A percentile compares a stretch with the other conserved stretches of the same genome.
phyloP scores from a whole-genome alignment of 2,113 vertebrate genomes.

The Ophiodon elongatus region DNA sequence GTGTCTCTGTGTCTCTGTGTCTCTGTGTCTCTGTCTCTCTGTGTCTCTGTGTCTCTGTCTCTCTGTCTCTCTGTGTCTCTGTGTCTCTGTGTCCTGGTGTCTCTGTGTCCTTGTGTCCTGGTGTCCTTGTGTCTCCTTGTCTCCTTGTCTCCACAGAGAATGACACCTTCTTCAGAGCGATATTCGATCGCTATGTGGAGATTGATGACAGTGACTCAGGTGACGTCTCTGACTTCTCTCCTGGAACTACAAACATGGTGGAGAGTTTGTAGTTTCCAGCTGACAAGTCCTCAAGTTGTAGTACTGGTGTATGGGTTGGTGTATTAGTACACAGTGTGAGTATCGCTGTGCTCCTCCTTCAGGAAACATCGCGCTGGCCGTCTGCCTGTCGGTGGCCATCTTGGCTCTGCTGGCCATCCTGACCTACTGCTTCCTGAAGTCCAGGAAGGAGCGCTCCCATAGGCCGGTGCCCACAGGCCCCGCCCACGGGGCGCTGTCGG shows the following conservation, averaged over 20 bases:
- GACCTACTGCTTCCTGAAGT: slow-evolving; percentile 88
- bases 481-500: slow-evolving; percentile 77
- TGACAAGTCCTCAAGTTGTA: neutral
- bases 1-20: no score
- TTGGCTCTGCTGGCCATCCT: slow-evolving; percentile 86
- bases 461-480: slow-evolving; percentile 73
- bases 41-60: neutral
- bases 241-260: neutral
- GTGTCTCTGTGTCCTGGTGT: neutral
- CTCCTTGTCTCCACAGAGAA: slow-evolving; percentile 56
- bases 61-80: neutral
- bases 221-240: neutral
- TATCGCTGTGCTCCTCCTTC: neutral
- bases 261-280: neutral
- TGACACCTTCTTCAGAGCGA: slow-evolving; percentile 65
- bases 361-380: slow-evolving; percentile 83
- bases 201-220: slow-evolving; percentile 51
- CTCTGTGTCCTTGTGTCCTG: neutral
- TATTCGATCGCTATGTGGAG: slow-evolving; percentile 57
- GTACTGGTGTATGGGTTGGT: neutral
- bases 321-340: no score
- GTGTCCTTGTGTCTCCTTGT: neutral
- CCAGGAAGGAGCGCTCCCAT: slow-evolving; percentile 70
- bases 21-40: neutral
- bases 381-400: slow-evolving; percentile 86